phyloP scores from a whole-genome alignment of 2,888 invertebrate species.

The Xanthorhoe designata region DNA sequence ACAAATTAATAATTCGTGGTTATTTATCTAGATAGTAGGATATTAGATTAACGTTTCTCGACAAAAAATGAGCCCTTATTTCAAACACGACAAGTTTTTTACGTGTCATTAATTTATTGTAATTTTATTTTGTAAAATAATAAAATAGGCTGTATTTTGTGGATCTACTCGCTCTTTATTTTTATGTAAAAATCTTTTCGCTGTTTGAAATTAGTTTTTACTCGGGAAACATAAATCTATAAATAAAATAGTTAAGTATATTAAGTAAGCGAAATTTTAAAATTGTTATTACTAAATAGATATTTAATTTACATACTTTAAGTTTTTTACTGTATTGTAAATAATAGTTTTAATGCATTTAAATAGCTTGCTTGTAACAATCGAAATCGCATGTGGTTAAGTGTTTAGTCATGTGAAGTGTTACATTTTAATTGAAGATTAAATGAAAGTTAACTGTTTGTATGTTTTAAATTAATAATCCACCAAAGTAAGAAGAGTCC shows the following conservation, averaged over 20 bases:
- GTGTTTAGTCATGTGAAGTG: constrained; percentile 17
- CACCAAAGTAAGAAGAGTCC: not conserved
- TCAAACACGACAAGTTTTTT: constrained; percentile 58
- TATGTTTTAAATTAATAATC: constrained; percentile 31
- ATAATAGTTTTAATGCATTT: constrained; percentile 20
- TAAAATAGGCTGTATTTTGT: not conserved
- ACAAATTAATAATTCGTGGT: constrained; percentile 17
- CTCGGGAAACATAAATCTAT: constrained; percentile 26
- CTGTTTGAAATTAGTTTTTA: constrained; percentile 45
- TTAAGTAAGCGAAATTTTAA: not conserved
- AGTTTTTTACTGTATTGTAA: constrained; percentile 19
- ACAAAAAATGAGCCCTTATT: constrained; percentile 73
- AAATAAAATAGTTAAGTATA: not conserved
- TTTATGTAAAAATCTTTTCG: constrained; percentile 27
- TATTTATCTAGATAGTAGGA: constrained; percentile 11
- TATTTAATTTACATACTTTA: not conserved
- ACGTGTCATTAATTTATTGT: not conserved
- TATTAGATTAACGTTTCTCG: constrained; percentile 59
- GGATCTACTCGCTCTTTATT: constrained; percentile 7
- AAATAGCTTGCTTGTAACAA: constrained; percentile 28
- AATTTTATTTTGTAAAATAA: constrained; percentile 1
- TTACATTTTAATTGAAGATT: constrained; percentile 48
- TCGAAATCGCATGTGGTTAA: constrained; percentile 29
- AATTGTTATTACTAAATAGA: not conserved
- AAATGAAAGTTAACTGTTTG: constrained; percentile 58